Conservation (phyloP, 1,140 invertebrate genomes). For the Temnothorax curvispinosus region DNA sequence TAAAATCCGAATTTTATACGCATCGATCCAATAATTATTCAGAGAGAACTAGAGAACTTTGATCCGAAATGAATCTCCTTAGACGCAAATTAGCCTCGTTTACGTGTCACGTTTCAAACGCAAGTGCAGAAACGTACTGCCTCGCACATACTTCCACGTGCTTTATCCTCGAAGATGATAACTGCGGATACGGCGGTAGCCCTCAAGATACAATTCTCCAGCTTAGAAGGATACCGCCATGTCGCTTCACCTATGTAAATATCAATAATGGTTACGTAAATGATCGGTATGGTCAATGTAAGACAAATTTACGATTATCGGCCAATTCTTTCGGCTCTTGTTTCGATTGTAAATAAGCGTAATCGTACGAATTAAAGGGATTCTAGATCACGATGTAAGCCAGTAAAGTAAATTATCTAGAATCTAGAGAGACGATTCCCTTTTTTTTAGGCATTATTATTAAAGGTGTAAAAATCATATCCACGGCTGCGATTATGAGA, state of each 20-base stretch:
- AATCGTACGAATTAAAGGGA: constrained; percentile 67
- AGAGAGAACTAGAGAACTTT: neutral
- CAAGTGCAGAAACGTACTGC: constrained; percentile 13
- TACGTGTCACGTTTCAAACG: constrained; percentile 6
- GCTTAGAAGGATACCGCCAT: neutral
- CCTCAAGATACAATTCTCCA: neutral
- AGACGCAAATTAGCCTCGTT: neutral
- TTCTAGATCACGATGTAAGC: constrained; percentile 68
- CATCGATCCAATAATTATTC: neutral
- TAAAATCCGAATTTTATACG: constrained; percentile 1
- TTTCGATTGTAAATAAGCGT: constrained; percentile 69
- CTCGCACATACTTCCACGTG: constrained; percentile 14
- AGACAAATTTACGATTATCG: constrained; percentile 38
- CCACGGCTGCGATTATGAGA: constrained; percentile 36
- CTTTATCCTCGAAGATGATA: constrained; percentile 15
- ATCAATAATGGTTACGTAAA: constrained; percentile 51
- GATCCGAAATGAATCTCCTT: neutral
- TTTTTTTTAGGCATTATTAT: constrained; percentile 55
- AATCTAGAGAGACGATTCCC: constrained; percentile 64
- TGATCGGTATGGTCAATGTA: constrained; percentile 34
- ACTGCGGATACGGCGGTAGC: neutral
- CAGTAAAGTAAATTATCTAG: constrained; percentile 65
- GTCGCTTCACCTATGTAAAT: constrained; percentile 38
- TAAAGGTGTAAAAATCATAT: constrained; percentile 69
- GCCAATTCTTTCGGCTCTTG: constrained; percentile 43